Evolutionary conservation across 2,888 invertebrate species (phyloP), one percentile per base, ranked within the genome.

Genomic region (Drosophila pegasa): DNA sequence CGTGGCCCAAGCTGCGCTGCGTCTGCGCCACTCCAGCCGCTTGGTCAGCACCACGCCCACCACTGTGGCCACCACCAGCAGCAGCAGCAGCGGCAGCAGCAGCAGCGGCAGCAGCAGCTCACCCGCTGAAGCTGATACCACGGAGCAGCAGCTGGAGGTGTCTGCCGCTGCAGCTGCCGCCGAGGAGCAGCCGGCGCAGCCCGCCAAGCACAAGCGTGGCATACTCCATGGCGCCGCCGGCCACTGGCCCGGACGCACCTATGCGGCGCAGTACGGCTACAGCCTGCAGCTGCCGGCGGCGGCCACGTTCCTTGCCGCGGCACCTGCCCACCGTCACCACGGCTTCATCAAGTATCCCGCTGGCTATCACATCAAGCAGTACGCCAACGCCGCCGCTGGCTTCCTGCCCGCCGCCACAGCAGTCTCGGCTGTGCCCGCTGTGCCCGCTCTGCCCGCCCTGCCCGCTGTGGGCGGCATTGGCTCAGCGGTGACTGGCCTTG

Each of bases 181-280:
- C 12, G 31, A 31, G n/a, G 59, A 27, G 38, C 47, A 37, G 60
- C 56, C n/a, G 20, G 40, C 12, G 9, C 37, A 10, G 54, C 16
- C 29, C 8, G 82, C 83, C 22, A 81, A 90, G 7, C 90, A 89
- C 27, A 91, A 91, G 47, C 89, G 90, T 1, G 91, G 91, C 52
- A 80, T 89, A 3, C 79, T 88, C 1, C 85, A 90, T 41, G 89
- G 85, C 8, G 76, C 60, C 9, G 56, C 47, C 2, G 52, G 52
- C 0, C 75, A 82, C 18, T 91, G 91, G 91, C 91, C 91, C 3
- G 87, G 81, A 3, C 80, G 85, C 29, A 78, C 78, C 14, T 91
- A 91, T 71, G 91, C 91, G 6, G 63, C 91, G 1, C 90, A 91
- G 31, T 91, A 89, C 65, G 91, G 91, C 31, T 91, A 91, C 52